phyloP scores from a whole-genome alignment of 1,140 invertebrate species.

The Pseudomyrmex concolor region DNA sequence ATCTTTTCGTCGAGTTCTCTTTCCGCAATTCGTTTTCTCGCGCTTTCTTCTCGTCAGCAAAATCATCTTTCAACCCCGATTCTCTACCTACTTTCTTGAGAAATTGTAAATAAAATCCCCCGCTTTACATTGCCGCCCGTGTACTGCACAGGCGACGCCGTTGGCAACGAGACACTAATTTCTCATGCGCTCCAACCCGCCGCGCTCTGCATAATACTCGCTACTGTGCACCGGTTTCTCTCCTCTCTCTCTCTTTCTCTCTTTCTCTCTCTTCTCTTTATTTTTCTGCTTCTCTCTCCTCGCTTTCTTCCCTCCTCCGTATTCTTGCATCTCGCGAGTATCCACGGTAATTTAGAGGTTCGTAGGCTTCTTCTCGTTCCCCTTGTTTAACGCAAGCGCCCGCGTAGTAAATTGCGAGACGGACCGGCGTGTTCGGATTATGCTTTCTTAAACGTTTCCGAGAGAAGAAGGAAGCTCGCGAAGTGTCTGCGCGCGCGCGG shows the following conservation, averaged over 20 bases:
- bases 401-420: conserved; percentile 45
- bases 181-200: conserved; percentile 50
- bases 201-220: conserved; percentile 55
- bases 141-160: conserved; percentile 50
- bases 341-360: conserved; percentile 55
- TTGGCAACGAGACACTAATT: conserved; percentile 66
- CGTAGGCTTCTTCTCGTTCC: conserved; percentile 53
- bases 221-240: conserved; percentile 25
- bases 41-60: neutral
- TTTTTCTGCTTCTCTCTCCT: conserved; percentile 1
- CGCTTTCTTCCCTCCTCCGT: conserved; percentile 28
- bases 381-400: conserved; percentile 52
- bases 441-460: conserved; percentile 53
- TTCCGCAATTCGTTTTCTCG: neutral
- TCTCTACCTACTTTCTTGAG: conserved; percentile 33
- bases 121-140: conserved; percentile 36
- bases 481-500: neutral
- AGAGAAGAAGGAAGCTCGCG: conserved; percentile 24
- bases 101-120: conserved; percentile 56
- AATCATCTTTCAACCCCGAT: conserved; percentile 33
- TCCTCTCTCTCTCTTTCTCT: too few relatives aligned
- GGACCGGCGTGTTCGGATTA: conserved; percentile 48
- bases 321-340: conserved; percentile 55
- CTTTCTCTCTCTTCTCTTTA: neutral
- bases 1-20: neutral